Evolutionary conservation across 2,888 invertebrate genomes (phyloP).

Genomic region (Deroplatys truncata): DNA sequence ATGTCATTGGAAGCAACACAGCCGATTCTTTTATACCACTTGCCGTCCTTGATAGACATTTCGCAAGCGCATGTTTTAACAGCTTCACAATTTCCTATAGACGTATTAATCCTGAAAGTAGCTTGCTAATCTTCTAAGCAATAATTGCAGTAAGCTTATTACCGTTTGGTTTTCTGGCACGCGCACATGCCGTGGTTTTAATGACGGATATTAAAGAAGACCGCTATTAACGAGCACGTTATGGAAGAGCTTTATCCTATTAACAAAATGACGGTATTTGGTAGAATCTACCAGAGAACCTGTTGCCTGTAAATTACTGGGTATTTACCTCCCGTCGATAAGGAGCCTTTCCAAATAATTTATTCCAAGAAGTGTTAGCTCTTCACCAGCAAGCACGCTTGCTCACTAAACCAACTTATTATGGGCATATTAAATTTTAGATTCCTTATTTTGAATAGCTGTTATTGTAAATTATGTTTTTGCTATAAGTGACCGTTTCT

Average conservation of each 20-base stretch:
- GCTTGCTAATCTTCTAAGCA: too few species aligned
- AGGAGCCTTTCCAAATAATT: neutral
- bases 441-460: too few species aligned
- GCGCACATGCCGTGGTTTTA: neutral
- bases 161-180: neutral
- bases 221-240: neutral
- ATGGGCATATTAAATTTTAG: too few species aligned
- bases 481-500: too few species aligned
- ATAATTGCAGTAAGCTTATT: too few species aligned
- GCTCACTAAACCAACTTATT: neutral
- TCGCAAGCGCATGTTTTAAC: too few species aligned
- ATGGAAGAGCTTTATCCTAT: neutral
- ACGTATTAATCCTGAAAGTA: too few species aligned
- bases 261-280: neutral
- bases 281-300: neutral
- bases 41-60: too few species aligned
- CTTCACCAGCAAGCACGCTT: neutral
- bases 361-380: neutral
- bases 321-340: neutral
- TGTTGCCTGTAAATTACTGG: neutral
- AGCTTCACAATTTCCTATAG: too few species aligned
- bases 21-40: too few species aligned
- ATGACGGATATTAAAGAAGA: neutral
- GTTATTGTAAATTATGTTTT: too few species aligned
- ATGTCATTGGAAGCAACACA: too few species aligned